A percentile compares a stretch with the other conserved stretches of the same genome.
phyloP scores from a whole-genome alignment of 2,797 vertebrate genomes.

The Arnoldichthys spilopterus region DNA sequence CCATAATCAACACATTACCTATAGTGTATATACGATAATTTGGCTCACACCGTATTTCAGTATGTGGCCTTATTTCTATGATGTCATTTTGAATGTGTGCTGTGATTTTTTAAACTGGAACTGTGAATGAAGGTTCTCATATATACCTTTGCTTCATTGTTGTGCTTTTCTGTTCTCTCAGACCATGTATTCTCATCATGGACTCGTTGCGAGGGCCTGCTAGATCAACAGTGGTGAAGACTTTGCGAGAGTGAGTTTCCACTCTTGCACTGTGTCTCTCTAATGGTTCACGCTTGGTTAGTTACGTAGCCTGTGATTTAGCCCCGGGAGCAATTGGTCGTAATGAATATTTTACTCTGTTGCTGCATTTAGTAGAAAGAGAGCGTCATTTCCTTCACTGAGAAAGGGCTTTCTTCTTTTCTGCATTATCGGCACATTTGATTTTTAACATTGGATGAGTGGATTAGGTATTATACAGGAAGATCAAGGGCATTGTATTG shows the following conservation, averaged over 20 bases:
- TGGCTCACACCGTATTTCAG: neutral
- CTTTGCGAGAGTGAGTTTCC: constrained; percentile 91
- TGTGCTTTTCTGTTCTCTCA: constrained; percentile 59
- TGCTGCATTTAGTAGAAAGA: neutral
- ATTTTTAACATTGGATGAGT: neutral
- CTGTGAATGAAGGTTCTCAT: neutral
- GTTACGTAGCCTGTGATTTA: neutral
- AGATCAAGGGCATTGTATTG: neutral
- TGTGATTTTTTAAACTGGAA: neutral
- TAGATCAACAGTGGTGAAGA: constrained; percentile 93
- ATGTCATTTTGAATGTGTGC: neutral
- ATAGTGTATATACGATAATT: neutral
- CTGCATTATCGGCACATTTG: neutral
- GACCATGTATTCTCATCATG: constrained; percentile 98
- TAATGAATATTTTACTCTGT: neutral
- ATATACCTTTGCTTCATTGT: neutral
- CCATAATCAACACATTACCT: neutral
- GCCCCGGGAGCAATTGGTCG: too few relatives aligned
- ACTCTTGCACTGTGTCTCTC: neutral
- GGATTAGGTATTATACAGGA: neutral
- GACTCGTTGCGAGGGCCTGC: constrained; percentile 94
- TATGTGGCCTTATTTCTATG: neutral
- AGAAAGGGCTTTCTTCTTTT: too few relatives aligned
- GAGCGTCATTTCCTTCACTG: neutral
- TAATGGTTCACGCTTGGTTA: neutral